Conservation (phyloP, 2,888 invertebrate genomes). For the Cistogaster globosa region DNA sequence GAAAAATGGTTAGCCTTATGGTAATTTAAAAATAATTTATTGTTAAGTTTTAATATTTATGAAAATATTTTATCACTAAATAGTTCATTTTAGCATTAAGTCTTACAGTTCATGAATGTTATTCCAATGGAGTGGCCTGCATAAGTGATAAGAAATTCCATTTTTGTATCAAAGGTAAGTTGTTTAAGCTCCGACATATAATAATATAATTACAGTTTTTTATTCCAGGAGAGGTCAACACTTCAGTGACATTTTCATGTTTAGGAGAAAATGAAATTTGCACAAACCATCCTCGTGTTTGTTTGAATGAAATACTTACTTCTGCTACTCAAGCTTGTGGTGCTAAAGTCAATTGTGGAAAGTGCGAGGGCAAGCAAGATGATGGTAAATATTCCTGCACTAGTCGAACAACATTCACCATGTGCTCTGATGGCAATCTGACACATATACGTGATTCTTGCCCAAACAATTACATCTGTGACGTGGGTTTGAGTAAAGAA, state of each 20-base stretch:
- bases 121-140: slow-evolving; percentile 74
- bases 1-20: slow-evolving; percentile 35
- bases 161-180: slow-evolving; percentile 76
- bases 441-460: slow-evolving; percentile 68
- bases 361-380: slow-evolving; percentile 53
- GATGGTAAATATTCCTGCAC: slow-evolving; percentile 74
- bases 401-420: slow-evolving; percentile 74
- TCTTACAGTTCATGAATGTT: slow-evolving; percentile 72
- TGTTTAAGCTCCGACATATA: background rate
- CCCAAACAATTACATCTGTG: slow-evolving; percentile 71
- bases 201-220: background rate
- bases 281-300: slow-evolving; percentile 67
- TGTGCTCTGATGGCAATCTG: slow-evolving; percentile 64
- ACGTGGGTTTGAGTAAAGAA: background rate
- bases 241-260: slow-evolving; percentile 68
- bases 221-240: slow-evolving; percentile 64
- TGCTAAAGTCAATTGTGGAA: slow-evolving; percentile 72
- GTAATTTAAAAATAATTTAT: slow-evolving; percentile 26
- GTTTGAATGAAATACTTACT: slow-evolving; percentile 55
- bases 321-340: slow-evolving; percentile 72
- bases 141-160: slow-evolving; percentile 70
- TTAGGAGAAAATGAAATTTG: slow-evolving; percentile 73
- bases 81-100: slow-evolving; percentile 44
- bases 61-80: background rate
- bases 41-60: background rate